Percentiles rank a stretch among this genome's conserved stretches.
These are phyloP conservation scores for Trissoscelio sp. DNA, from an alignment of 2,888 invertebrate species.

Conservation along the genomic window DNA sequence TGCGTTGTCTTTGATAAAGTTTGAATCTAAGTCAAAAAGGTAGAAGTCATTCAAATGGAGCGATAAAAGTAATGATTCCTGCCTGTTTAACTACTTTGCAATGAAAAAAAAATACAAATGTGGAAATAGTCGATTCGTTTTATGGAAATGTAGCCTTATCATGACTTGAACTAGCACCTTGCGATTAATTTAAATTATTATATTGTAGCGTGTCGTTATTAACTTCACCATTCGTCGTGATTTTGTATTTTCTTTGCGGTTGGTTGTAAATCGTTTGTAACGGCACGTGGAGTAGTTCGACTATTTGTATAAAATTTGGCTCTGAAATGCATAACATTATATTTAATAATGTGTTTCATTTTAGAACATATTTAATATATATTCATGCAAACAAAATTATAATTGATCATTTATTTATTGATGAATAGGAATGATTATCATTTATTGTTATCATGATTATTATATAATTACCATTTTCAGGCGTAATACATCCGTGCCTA, in stretches of 20 bases:
- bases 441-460: no score
- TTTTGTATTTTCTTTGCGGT: constrained; percentile 84
- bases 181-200: constrained; percentile 74
- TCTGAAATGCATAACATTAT: constrained; percentile 88
- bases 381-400: constrained; percentile 7
- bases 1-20: constrained; percentile 30
- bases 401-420: no score
- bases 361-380: neutral
- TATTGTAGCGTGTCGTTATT: constrained; percentile 77
- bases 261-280: constrained; percentile 91
- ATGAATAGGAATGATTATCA: no score
- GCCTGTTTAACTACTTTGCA: neutral
- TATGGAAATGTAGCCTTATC: constrained; percentile 74
- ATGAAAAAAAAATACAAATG: neutral
- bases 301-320: constrained; percentile 91
- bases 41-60: neutral
- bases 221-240: constrained; percentile 82
- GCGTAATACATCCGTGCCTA: constrained; percentile 94
- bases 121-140: constrained; percentile 20
- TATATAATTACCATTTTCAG: constrained; percentile 90
- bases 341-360: no score
- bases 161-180: constrained; percentile 77
- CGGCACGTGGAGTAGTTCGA: constrained; percentile 94
- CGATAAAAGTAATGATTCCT: neutral
- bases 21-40: neutral